These are phyloP conservation scores for Caerostris extrusa DNA, from an alignment of 1,140 invertebrate species.

Conservation along the genomic window DNA sequence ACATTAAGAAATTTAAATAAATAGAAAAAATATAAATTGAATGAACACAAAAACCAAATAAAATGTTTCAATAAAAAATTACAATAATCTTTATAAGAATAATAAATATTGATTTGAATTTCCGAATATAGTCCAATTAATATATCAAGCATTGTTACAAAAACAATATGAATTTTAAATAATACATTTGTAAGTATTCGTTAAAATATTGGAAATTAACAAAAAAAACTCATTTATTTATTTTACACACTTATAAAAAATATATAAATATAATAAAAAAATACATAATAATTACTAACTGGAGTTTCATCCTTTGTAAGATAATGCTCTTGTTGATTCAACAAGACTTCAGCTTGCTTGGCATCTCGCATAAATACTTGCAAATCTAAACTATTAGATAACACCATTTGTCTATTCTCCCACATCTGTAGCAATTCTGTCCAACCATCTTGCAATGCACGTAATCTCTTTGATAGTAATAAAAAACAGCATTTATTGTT, in stretches of 20 bases:
- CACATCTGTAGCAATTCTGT: slow-evolving; percentile 99
- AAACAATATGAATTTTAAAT: too few relatives aligned
- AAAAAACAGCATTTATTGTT: neutral
- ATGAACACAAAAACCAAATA: too few relatives aligned
- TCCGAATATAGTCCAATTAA: too few relatives aligned
- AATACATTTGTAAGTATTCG: too few relatives aligned
- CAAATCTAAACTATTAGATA: slow-evolving; percentile 96
- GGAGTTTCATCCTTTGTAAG: slow-evolving; percentile 97
- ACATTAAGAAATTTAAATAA: too few relatives aligned
- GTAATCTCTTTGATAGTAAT: slow-evolving; percentile 86
- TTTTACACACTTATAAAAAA: neutral
- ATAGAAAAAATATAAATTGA: too few relatives aligned
- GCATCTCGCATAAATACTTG: slow-evolving; percentile 98
- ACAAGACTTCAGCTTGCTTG: slow-evolving; percentile 97
- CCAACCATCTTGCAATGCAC: slow-evolving; percentile 99
- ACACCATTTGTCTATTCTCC: slow-evolving; percentile 97
- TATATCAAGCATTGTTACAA: too few relatives aligned
- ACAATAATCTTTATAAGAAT: too few relatives aligned
- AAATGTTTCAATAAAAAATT: too few relatives aligned
- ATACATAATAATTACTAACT: slow-evolving; percentile 80
- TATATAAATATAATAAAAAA: neutral
- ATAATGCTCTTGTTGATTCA: slow-evolving; percentile 98
- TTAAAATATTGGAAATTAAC: too few relatives aligned
- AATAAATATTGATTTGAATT: too few relatives aligned
- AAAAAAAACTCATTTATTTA: too few relatives aligned